phyloP scores from a whole-genome alignment of 2,113 vertebrate genomes.

The Notothenia coriiceps region DNA sequence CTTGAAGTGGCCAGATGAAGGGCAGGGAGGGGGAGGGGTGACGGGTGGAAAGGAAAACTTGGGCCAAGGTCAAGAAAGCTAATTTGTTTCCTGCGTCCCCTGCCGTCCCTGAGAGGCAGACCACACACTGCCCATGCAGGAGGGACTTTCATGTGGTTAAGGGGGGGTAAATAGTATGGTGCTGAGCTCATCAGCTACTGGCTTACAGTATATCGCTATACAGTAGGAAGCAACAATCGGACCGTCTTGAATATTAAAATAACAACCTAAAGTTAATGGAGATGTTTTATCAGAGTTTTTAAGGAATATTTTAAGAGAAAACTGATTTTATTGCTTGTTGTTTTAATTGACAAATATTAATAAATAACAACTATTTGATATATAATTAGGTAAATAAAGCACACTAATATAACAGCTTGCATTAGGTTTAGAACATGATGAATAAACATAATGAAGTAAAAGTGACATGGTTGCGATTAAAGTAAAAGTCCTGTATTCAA shows the following conservation, averaged over 20 bases:
- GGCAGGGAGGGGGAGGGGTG: constrained; percentile 52
- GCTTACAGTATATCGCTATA: constrained; percentile 31
- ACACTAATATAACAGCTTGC: background rate
- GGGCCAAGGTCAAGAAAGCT: constrained; percentile 87
- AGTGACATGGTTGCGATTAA: background rate
- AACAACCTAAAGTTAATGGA: background rate
- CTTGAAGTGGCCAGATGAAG: constrained; percentile 82
- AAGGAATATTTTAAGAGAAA: background rate
- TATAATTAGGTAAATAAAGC: background rate
- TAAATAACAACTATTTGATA: background rate
- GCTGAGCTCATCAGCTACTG: constrained; percentile 73
- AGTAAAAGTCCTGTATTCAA: background rate
- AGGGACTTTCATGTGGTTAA: constrained; percentile 79
- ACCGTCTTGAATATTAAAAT: background rate
- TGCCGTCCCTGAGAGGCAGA: constrained; percentile 77
- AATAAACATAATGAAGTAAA: background rate
- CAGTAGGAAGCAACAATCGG: constrained; percentile 15
- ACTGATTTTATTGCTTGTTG: background rate
- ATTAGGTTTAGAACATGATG: background rate
- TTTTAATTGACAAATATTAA: background rate
- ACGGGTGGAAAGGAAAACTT: constrained; percentile 78
- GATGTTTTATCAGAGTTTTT: background rate
- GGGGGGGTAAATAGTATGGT: constrained; percentile 61
- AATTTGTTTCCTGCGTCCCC: constrained; percentile 85
- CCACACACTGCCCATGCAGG: constrained; percentile 83